Evolutionary conservation across 2,113 vertebrate genomes (phyloP).

Genomic region (Ptyas mucosa): DNA sequence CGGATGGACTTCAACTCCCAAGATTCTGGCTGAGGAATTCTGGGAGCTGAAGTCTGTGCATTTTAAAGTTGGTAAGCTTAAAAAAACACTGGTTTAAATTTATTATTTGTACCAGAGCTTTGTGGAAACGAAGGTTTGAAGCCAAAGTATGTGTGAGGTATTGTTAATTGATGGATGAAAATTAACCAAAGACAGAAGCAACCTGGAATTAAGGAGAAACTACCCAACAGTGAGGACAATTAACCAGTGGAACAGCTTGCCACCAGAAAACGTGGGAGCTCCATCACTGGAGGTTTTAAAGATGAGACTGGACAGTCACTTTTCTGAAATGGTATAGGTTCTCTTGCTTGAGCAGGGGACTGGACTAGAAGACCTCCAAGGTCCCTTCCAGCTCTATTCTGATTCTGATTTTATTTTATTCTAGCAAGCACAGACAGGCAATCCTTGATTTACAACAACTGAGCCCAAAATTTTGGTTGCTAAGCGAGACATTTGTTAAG

Average conservation of each 20-base stretch:
- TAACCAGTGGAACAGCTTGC: too few relatives aligned
- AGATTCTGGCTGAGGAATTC: not conserved
- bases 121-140: not conserved
- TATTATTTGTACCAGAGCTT: not conserved
- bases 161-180: not conserved
- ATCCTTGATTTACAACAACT: not conserved
- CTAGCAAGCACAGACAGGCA: not conserved
- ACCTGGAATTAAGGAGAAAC: too few relatives aligned
- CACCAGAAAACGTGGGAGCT: too few relatives aligned
- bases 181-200: too few relatives aligned
- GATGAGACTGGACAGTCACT: too few relatives aligned
- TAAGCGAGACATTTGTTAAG: not conserved
- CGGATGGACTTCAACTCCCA: not conserved
- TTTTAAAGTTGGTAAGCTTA: not conserved
- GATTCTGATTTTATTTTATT: not conserved
- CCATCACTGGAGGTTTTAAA: too few relatives aligned
- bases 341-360: too few relatives aligned
- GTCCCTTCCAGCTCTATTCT: too few relatives aligned
- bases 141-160: not conserved
- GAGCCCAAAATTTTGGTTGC: not conserved
- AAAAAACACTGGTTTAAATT: not conserved
- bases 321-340: too few relatives aligned
- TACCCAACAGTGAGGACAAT: too few relatives aligned
- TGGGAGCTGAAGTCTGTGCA: not conserved
- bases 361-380: too few relatives aligned